phyloP scores from a whole-genome alignment of 1,140 invertebrate species.

The Protaetia brevitarsis region DNA sequence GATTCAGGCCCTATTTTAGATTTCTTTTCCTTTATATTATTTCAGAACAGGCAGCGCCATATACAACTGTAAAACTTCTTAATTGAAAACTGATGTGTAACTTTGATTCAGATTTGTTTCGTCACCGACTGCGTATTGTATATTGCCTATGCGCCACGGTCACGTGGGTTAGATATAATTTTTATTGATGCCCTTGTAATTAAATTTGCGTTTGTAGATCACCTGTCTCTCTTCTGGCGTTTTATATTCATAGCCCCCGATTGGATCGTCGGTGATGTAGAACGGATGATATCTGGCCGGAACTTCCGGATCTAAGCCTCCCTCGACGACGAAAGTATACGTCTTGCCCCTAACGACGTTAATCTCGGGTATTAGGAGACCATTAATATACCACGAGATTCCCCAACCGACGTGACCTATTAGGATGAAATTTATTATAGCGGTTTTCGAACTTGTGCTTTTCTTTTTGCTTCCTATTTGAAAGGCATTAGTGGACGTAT shows the following conservation, averaged over 20 bases:
- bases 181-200: too few species aligned
- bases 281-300: constrained; percentile 90
- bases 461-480: not conserved
- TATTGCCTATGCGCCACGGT: too few species aligned
- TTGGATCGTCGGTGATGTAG: constrained; percentile 90
- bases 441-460: not conserved
- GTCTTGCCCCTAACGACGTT: constrained; percentile 85
- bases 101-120: too few species aligned
- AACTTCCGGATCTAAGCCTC: constrained; percentile 71
- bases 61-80: too few species aligned
- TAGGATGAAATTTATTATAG: not conserved
- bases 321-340: constrained; percentile 90
- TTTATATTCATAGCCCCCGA: constrained; percentile 87
- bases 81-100: too few species aligned
- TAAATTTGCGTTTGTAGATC: too few species aligned
- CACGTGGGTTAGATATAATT: too few species aligned
- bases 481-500: not conserved
- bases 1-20: too few species aligned
- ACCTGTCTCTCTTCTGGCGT: constrained; percentile 78
- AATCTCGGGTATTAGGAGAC: constrained; percentile 87
- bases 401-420: constrained; percentile 89
- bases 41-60: too few species aligned
- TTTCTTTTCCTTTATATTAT: too few species aligned
- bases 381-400: constrained; percentile 94
- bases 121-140: too few species aligned